These are phyloP conservation scores for Oceanites oceanicus DNA, from an alignment of 2,113 vertebrate genomes.

Conservation along the genomic window DNA sequence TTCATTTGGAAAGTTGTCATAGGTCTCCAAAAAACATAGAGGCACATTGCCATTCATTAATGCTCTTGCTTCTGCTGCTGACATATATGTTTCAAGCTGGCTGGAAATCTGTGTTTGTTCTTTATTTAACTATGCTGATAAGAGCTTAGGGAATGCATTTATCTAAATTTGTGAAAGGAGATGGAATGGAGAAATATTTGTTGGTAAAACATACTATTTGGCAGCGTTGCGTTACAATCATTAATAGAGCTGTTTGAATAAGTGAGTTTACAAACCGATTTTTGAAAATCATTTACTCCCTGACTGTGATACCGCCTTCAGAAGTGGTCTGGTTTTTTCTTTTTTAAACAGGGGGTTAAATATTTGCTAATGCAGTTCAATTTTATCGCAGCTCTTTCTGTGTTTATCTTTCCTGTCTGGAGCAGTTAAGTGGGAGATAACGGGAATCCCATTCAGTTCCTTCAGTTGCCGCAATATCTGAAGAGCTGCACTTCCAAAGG, in stretches of 20 bases:
- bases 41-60: fast-evolving
- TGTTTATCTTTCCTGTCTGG: conserved; percentile 71
- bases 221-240: conserved; percentile 41
- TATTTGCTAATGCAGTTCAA: conserved; percentile 73
- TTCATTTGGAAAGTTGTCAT: no score
- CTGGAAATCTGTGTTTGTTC: neutral
- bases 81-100: neutral
- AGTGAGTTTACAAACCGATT: conserved; percentile 38
- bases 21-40: neutral
- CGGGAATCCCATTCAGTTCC: conserved; percentile 55
- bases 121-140: conserved; percentile 52
- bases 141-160: conserved; percentile 64
- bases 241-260: conserved; percentile 59
- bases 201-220: conserved; percentile 52
- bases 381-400: conserved; percentile 73
- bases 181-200: conserved; percentile 55
- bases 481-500: conserved; percentile 52
- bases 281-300: conserved; percentile 63
- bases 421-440: conserved; percentile 75
- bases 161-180: conserved; percentile 41
- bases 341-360: conserved; percentile 71
- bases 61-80: neutral
- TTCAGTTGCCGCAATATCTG: conserved; percentile 57
- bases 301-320: conserved; percentile 55
- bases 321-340: conserved; percentile 47